Base-by-base conservation (phyloP, 1,140 invertebrate genomes). In the Drosophila mauritiana region DNA sequence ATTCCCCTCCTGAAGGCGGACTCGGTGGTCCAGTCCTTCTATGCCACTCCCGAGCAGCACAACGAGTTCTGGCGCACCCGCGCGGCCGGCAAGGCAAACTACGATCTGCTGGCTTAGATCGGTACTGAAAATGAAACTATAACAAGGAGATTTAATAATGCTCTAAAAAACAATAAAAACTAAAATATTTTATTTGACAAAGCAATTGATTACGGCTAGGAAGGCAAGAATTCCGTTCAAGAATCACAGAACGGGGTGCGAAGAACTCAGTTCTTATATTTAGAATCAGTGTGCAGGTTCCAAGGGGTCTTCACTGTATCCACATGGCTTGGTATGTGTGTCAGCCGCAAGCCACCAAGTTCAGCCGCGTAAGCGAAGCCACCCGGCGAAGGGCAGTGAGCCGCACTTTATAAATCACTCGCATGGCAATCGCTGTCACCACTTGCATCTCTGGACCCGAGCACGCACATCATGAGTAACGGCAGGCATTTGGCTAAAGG, bases 401-500 rank as follows among this genome's bases (percentile, higher is more conserved):
- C n/a, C 8, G 56, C 46, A 58, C 62, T 70, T 84, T 88, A 88
- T 73, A 85, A 45, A 78, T 40, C 48, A 46, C 56, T 34, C 42
- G 15, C 15, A 13, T 5, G 17, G 17, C 10, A 31, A 52, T 12
- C 17, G 39, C 45, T 40, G 12, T 54, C 73, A 84, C 52, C 73
- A 89, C 73, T 89, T 78, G 84, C 54, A 58, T 46, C 57, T 57
- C 48, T 13, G 31, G 39, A 56, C 17, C 55, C 31, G 31, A 53
- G 27, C 49, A 76, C 65, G 54, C 63, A 45, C 73, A 88, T 27
- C 61, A 89, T 89, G 84, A 89, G 84, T 73, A 80, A 78, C 73
- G 84, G 84, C 77, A 89, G 77, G 70, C 84, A 89, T 49, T 89
- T 89, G 73, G 69, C 80, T 53, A 89, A 89, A 78, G 82, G 82